A percentile compares a stretch with the other conserved stretches of the same genome.
These are phyloP conservation scores for Phoenoteleia sp. DNA, from an alignment of 2,888 invertebrate genomes.

Conservation along the genomic window DNA sequence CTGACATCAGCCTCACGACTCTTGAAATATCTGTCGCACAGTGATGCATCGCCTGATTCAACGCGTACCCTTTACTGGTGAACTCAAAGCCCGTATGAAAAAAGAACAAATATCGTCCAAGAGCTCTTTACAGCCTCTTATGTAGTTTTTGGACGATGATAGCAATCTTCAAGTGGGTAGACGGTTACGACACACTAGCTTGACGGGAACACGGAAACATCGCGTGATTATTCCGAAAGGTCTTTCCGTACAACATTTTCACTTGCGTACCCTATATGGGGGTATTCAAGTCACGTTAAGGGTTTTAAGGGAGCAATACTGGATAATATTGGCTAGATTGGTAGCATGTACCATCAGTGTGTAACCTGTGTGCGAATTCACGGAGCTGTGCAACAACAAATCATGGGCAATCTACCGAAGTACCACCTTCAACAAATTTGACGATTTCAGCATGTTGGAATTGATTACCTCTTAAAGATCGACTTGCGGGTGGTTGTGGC, in stretches of 20 bases:
- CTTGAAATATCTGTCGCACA: too few relatives aligned
- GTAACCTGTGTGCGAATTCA: neutral
- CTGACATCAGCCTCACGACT: too few relatives aligned
- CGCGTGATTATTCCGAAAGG: conserved; percentile 3
- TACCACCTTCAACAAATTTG: neutral
- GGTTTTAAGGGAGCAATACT: conserved; percentile 13
- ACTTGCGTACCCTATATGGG: neutral
- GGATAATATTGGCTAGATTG: neutral
- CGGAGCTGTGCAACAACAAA: neutral
- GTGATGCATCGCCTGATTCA: too few relatives aligned
- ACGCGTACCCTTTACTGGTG: too few relatives aligned
- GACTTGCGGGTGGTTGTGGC: too few relatives aligned
- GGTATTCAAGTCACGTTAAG: conserved; percentile 20
- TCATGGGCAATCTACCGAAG: conserved; percentile 13
- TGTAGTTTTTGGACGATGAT: neutral
- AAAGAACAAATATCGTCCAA: neutral
- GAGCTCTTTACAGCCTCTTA: neutral
- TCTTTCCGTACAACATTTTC: neutral
- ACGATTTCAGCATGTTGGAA: neutral
- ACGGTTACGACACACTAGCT: neutral
- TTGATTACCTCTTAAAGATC: too few relatives aligned
- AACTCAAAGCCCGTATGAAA: neutral
- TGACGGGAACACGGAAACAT: conserved; percentile 12
- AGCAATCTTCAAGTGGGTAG: neutral
- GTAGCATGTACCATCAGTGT: neutral